phyloP scores from a whole-genome alignment of 2,113 vertebrate species.

The Charina bottae region DNA sequence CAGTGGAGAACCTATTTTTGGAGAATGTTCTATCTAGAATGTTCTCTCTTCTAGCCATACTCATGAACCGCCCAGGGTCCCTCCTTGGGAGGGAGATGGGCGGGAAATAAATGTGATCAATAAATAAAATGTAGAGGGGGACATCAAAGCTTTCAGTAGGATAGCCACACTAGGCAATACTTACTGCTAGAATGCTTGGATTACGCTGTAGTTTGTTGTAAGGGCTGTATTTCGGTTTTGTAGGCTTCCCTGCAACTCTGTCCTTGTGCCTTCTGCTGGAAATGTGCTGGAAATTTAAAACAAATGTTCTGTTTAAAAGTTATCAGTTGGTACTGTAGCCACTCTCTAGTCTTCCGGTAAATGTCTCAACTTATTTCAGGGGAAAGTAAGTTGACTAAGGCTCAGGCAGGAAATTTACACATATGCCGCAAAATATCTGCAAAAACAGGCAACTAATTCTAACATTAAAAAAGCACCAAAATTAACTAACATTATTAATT shows the following conservation, averaged over 20 bases:
- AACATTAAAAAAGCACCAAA: not conserved
- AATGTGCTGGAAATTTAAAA: slow-evolving; percentile 88
- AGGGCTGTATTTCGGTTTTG: slow-evolving; percentile 96
- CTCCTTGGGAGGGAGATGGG: too few species aligned
- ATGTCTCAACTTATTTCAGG: not conserved
- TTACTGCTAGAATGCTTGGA: slow-evolving; percentile 87
- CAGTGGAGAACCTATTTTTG: slow-evolving; percentile 1
- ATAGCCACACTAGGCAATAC: slow-evolving; percentile 57
- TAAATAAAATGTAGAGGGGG: slow-evolving; percentile 31
- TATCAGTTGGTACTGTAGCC: not conserved
- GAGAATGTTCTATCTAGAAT: not conserved
- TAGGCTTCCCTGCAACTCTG: slow-evolving; percentile 93
- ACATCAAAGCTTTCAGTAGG: not conserved
- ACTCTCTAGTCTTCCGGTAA: not conserved
- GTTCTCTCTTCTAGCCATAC: slow-evolving; percentile 22
- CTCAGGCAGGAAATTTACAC: not conserved
- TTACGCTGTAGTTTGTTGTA: slow-evolving; percentile 92
- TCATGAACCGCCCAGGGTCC: too few species aligned
- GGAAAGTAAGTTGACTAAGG: not conserved
- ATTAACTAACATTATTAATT: not conserved
- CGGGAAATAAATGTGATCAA: too few species aligned
- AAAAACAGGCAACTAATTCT: not conserved
- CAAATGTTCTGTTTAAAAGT: slow-evolving; percentile 54
- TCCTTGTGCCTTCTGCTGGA: slow-evolving; percentile 99
- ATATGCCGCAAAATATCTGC: not conserved